phyloP scores from a whole-genome alignment of 2,113 vertebrate genomes.

The Bucco capensis region DNA sequence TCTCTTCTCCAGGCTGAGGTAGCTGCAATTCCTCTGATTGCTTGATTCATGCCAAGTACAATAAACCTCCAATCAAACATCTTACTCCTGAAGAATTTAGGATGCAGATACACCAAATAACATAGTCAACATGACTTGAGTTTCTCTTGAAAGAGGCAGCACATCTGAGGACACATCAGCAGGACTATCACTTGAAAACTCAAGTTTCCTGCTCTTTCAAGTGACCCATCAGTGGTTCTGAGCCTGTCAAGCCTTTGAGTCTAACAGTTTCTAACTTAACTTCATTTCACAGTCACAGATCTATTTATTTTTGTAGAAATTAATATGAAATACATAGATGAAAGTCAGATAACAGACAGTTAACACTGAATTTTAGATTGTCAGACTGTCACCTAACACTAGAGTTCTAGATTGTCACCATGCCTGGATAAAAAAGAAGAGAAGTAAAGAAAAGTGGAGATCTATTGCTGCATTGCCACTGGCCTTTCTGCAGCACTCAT shows the following conservation, averaged over 20 bases:
- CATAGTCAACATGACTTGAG: background rate
- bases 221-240: background rate
- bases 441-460: background rate
- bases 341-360: background rate
- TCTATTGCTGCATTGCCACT: too few species aligned
- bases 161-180: background rate
- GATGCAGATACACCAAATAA: background rate
- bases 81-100: background rate
- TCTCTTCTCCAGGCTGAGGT: too few species aligned
- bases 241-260: background rate
- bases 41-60: background rate
- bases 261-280: background rate
- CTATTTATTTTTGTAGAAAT: background rate
- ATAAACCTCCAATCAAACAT: background rate
- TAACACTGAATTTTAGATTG: background rate
- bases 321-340: background rate
- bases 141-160: background rate
- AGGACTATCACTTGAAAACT: background rate
- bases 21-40: background rate
- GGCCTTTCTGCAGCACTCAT: background rate
- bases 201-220: background rate
- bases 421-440: background rate
- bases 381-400: too few species aligned
- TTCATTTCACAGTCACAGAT: background rate
- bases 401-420: background rate